These are phyloP conservation scores for Harpalus rufipes DNA, from an alignment of 2,888 invertebrate species.

Conservation along the genomic window DNA sequence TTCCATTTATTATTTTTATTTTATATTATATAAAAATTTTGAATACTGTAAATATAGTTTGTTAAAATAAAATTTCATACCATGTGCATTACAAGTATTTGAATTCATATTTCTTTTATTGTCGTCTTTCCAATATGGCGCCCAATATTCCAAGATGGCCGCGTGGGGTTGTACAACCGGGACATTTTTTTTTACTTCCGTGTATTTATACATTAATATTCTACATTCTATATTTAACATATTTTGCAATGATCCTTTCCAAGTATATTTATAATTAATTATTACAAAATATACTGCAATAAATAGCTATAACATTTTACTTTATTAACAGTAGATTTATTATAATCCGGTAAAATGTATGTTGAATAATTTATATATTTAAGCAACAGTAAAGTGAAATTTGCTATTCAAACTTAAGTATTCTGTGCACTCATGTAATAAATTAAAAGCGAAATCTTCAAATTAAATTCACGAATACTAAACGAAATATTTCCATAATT, in stretches of 20 bases:
- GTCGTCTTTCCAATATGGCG: constrained; percentile 20
- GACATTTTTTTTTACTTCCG: constrained; percentile 25
- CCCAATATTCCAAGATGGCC: neutral
- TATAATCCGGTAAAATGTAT: neutral
- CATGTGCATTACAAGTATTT: neutral
- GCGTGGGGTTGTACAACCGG: constrained; percentile 8
- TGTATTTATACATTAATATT: constrained; percentile 35
- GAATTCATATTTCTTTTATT: neutral
- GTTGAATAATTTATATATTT: constrained; percentile 35
- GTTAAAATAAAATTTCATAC: neutral
- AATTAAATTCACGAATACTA: neutral
- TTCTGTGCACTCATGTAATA: constrained; percentile 25
- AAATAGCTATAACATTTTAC: constrained; percentile 5
- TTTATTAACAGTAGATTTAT: neutral
- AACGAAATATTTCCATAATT: too few species aligned
- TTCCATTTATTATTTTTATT: too few species aligned
- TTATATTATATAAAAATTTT: neutral
- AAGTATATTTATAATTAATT: constrained; percentile 17
- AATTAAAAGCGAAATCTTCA: constrained; percentile 41
- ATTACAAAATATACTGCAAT: constrained; percentile 15
- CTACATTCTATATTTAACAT: constrained; percentile 31
- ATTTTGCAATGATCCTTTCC: constrained; percentile 29
- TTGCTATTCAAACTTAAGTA: constrained; percentile 17
- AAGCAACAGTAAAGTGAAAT: constrained; percentile 35
- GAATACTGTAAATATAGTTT: neutral